Evolutionary conservation across 1,140 invertebrate genomes (phyloP).

Genomic region (Drosophila cardini): DNA sequence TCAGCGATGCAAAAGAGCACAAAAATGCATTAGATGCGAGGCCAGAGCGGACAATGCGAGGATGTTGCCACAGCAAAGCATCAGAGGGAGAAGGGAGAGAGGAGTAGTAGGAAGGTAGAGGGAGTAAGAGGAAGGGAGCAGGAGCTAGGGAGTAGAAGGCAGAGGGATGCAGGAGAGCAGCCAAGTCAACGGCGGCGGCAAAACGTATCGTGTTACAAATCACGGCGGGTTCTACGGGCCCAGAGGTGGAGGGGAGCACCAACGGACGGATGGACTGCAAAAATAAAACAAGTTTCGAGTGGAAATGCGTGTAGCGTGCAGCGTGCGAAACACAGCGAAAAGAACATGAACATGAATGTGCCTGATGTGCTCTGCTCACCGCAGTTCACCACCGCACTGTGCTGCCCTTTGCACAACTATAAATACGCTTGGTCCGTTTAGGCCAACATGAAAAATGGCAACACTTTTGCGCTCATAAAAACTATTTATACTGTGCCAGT

Average conservation of each 20-base stretch:
- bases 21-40: constrained; percentile 78
- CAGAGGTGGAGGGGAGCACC: background rate
- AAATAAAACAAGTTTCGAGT: constrained; percentile 75
- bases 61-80: background rate
- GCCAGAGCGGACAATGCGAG: constrained; percentile 24
- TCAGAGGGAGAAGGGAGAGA: too few relatives aligned
- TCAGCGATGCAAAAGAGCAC: constrained; percentile 71
- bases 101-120: too few relatives aligned
- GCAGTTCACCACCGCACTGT: too few relatives aligned
- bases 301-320: constrained; percentile 83
- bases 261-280: constrained; percentile 1
- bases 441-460: constrained; percentile 78
- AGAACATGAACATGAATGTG: constrained; percentile 75
- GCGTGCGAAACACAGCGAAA: constrained; percentile 73
- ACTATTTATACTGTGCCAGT: constrained; percentile 66
- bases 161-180: constrained; percentile 10
- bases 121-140: too few relatives aligned
- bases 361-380: constrained; percentile 48
- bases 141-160: too few relatives aligned
- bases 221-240: constrained; percentile 59
- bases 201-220: constrained; percentile 84
- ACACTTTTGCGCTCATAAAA: constrained; percentile 83
- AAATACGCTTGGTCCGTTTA: constrained; percentile 64
- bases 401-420: constrained; percentile 63
- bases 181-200: constrained; percentile 61